phyloP scores from a whole-genome alignment of 2,888 invertebrate species.

The Bedellia somnulentella region DNA sequence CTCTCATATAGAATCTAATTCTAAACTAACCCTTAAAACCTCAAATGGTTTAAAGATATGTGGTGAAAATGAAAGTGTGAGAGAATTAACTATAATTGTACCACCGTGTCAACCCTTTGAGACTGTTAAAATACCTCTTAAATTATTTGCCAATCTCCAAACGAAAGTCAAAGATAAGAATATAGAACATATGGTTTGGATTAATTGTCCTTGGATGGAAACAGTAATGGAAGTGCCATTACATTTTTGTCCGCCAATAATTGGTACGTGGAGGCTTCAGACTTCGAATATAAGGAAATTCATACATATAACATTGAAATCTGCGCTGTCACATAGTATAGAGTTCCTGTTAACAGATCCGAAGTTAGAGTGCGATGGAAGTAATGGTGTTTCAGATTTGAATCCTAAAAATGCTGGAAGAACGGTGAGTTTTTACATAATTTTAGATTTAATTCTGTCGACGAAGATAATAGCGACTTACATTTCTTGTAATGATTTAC shows the following conservation, averaged over 20 bases:
- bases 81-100: constrained; percentile 59
- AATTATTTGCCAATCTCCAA: constrained; percentile 73
- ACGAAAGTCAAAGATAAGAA: constrained; percentile 68
- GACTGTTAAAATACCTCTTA: constrained; percentile 62
- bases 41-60: constrained; percentile 69
- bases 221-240: constrained; percentile 73
- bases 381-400: constrained; percentile 65
- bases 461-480: too few relatives aligned
- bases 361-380: constrained; percentile 59
- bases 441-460: not conserved
- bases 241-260: constrained; percentile 82
- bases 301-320: constrained; percentile 74
- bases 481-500: too few relatives aligned
- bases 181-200: constrained; percentile 76
- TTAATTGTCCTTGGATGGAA: constrained; percentile 79
- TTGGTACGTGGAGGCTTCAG: constrained; percentile 77
- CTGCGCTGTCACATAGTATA: constrained; percentile 62
- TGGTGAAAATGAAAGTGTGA: constrained; percentile 26
- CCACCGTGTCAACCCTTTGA: constrained; percentile 67
- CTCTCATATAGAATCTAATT: constrained; percentile 66
- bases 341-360: constrained; percentile 49
- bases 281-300: constrained; percentile 86
- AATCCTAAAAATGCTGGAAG: constrained; percentile 65
- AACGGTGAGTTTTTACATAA: constrained; percentile 57
- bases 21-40: constrained; percentile 64